Evolutionary conservation across 2,113 vertebrate genomes (phyloP).

Genomic region (Malurus elegans): DNA sequence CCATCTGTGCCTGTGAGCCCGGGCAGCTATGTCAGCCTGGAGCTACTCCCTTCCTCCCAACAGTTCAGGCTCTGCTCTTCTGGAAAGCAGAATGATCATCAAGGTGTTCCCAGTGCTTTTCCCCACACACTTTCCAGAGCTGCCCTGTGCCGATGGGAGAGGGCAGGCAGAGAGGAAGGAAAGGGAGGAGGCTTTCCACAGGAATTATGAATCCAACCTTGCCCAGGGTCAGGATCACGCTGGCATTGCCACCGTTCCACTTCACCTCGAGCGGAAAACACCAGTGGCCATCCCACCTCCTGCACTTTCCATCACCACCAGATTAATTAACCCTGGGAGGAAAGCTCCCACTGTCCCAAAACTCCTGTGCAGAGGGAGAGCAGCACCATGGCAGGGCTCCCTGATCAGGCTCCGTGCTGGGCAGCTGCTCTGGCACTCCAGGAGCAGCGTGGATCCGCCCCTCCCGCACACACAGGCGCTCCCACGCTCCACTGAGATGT

Average conservation of each 20-base stretch:
- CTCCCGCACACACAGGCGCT: accelerated
- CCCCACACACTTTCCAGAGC: neutral
- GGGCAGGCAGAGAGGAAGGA: neutral
- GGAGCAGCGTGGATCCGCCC: accelerated
- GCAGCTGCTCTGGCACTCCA: accelerated
- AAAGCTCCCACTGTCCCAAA: neutral
- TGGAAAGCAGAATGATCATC: neutral
- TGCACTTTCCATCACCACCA: neutral
- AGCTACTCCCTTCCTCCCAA: neutral
- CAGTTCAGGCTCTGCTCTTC: neutral
- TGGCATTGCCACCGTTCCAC: neutral
- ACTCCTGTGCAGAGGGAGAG: accelerated
- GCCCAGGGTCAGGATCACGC: neutral
- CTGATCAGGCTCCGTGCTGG: accelerated
- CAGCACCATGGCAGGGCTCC: neutral
- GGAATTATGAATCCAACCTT: neutral
- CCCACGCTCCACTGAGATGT: slow-evolving; percentile 7
- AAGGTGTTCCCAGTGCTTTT: neutral
- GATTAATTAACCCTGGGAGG: neutral
- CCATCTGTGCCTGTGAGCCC: accelerated
- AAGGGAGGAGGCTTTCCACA: neutral
- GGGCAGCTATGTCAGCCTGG: neutral
- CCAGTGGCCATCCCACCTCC: neutral
- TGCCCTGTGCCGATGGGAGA: neutral
- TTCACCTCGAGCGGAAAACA: neutral